A percentile compares a stretch with the other conserved stretches of the same genome.
These are phyloP conservation scores for Trichopoda pennipes DNA, from an alignment of 2,888 invertebrate genomes.

Conservation along the genomic window DNA sequence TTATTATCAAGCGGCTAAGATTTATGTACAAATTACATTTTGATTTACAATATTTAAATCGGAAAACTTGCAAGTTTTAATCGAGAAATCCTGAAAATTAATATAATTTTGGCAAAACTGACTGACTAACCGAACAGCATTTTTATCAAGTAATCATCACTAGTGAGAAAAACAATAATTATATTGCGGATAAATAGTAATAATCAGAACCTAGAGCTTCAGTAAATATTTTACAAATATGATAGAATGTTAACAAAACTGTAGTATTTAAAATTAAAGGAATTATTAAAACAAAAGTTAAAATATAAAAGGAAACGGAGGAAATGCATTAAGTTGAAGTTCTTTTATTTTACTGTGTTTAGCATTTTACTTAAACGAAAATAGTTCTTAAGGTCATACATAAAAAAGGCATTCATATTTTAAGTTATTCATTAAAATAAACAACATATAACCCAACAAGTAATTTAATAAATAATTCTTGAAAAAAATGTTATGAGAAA, in stretches of 20 bases:
- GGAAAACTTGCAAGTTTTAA: too few relatives aligned
- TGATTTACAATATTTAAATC: too few relatives aligned
- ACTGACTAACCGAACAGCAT: too few relatives aligned
- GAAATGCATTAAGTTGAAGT: conserved; percentile 34
- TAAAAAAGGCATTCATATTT: conserved; percentile 21
- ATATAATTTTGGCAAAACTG: too few relatives aligned
- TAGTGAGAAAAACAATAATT: too few relatives aligned
- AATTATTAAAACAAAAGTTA: not conserved
- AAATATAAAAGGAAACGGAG: conserved; percentile 5
- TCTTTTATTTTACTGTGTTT: conserved; percentile 11
- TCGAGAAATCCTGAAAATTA: too few relatives aligned
- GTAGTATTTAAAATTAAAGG: not conserved
- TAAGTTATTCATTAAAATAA: conserved; percentile 20
- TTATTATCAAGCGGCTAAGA: too few relatives aligned
- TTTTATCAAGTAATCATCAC: too few relatives aligned
- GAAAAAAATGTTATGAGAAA: too few relatives aligned
- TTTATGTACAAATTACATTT: too few relatives aligned
- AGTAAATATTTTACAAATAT: not conserved
- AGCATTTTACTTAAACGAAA: not conserved
- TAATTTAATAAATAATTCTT: not conserved
- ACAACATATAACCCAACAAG: conserved; percentile 10
- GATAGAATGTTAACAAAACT: not conserved
- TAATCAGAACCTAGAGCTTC: conserved; percentile 3
- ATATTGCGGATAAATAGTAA: not conserved
- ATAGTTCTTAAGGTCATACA: conserved; percentile 49